Conservation (phyloP, 2,797 vertebrate species). For the Mergus octosetaceus region DNA sequence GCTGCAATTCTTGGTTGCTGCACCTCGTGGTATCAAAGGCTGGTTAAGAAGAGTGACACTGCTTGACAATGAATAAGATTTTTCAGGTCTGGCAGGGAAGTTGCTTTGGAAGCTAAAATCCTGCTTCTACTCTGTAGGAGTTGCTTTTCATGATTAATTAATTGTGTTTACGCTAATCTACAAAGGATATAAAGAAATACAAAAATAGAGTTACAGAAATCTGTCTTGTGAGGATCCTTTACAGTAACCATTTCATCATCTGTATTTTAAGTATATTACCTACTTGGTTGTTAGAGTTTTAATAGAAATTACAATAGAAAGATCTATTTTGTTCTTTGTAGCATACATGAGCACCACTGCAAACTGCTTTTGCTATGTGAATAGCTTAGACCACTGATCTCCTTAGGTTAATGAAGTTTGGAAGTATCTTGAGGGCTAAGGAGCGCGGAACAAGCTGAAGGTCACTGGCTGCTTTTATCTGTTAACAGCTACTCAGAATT, state of each 20-base stretch:
- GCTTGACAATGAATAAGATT: conserved; percentile 63
- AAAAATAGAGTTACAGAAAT: conserved; percentile 44
- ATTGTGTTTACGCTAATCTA: conserved; percentile 65
- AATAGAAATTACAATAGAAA: neutral
- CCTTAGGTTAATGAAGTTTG: neutral
- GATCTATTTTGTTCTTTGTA: neutral
- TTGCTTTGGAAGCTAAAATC: conserved; percentile 55
- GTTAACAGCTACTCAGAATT: neutral
- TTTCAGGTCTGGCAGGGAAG: conserved; percentile 65
- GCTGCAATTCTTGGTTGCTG: conserved; percentile 67
- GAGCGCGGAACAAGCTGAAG: neutral
- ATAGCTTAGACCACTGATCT: neutral
- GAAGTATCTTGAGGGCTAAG: neutral
- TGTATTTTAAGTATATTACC: neutral
- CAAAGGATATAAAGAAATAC: conserved; percentile 47
- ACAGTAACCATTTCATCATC: conserved; percentile 38
- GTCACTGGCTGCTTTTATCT: neutral
- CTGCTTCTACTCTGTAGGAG: conserved; percentile 45
- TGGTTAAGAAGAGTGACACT: conserved; percentile 62
- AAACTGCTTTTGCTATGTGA: neutral
- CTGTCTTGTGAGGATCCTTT: conserved; percentile 10
- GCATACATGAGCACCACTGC: neutral
- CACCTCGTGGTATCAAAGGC: conserved; percentile 72
- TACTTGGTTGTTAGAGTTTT: neutral
- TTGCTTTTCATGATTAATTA: conserved; percentile 73